A percentile compares a stretch with the other conserved stretches of the same genome.
These are phyloP conservation scores for Carposina sasakii DNA, from an alignment of 1,140 invertebrate species.

Conservation along the genomic window DNA sequence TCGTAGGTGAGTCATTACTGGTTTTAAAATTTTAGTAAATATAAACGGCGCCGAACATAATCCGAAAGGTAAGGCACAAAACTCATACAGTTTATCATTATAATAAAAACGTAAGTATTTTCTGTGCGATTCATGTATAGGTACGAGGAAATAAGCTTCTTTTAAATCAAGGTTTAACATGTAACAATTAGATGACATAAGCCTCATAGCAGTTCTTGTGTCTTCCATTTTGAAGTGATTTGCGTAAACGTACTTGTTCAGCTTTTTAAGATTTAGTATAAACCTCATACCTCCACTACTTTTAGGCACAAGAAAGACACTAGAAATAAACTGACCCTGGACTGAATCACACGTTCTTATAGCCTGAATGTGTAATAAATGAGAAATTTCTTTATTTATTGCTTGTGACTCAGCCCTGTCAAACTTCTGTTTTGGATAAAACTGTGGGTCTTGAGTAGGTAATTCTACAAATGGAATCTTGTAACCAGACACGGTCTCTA, in stretches of 20 bases:
- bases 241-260: no score
- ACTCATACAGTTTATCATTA: not conserved
- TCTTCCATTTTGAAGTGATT: constrained; percentile 3
- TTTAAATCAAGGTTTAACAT: constrained; percentile 1
- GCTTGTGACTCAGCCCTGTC: not conserved
- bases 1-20: constrained; percentile 7
- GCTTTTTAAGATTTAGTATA: no score
- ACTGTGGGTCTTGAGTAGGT: not conserved
- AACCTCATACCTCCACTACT: no score
- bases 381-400: not conserved
- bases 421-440: not conserved
- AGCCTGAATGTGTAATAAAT: no score
- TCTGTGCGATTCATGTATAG: not conserved
- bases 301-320: no score
- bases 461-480: not conserved
- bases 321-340: no score
- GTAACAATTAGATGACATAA: not conserved
- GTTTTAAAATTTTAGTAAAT: constrained; percentile 18
- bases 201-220: not conserved
- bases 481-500: not conserved
- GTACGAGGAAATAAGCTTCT: not conserved
- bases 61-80: constrained; percentile 13
- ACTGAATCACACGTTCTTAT: no score
- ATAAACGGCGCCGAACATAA: constrained; percentile 12
- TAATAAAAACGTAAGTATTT: not conserved